These are phyloP conservation scores for Epinotia ramella DNA, from an alignment of 2,888 invertebrate species.

Conservation along the genomic window DNA sequence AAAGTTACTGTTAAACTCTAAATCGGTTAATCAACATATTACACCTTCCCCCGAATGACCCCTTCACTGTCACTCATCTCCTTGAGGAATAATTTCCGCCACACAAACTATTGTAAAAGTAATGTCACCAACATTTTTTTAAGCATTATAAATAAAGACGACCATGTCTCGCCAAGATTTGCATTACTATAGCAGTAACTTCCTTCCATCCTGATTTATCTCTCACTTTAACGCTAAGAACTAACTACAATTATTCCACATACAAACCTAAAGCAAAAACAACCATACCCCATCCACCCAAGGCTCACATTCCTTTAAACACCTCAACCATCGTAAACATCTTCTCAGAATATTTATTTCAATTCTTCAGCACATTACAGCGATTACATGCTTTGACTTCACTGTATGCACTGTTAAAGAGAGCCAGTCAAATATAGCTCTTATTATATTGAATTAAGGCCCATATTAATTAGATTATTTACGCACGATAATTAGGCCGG, in stretches of 20 bases:
- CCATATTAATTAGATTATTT: slow-evolving; percentile 4
- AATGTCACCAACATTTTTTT: too few species aligned
- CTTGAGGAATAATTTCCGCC: too few species aligned
- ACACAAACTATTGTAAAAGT: too few species aligned
- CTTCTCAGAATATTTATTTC: slow-evolving; percentile 39
- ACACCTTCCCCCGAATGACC: too few species aligned
- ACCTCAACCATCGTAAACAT: slow-evolving; percentile 17
- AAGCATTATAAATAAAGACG: too few species aligned
- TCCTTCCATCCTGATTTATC: slow-evolving; percentile 12
- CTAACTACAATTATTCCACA: slow-evolving; percentile 11
- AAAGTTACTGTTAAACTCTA: too few species aligned
- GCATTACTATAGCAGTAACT: not conserved
- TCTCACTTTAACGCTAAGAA: slow-evolving; percentile 13
- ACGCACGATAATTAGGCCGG: slow-evolving; percentile 57
- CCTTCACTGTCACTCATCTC: too few species aligned
- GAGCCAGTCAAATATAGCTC: slow-evolving; percentile 5
- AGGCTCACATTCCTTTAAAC: slow-evolving; percentile 3
- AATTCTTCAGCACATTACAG: slow-evolving; percentile 34
- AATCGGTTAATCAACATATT: too few species aligned
- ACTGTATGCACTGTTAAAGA: slow-evolving; percentile 17
- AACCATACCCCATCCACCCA: not conserved
- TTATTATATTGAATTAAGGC: slow-evolving; percentile 13
- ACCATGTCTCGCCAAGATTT: not conserved
- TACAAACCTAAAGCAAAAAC: not conserved
- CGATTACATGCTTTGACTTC: slow-evolving; percentile 49